Percentiles rank a stretch among this genome's conserved stretches.
Conservation (phyloP, 1,140 invertebrate species). For the Elymnias hypermnestra region DNA sequence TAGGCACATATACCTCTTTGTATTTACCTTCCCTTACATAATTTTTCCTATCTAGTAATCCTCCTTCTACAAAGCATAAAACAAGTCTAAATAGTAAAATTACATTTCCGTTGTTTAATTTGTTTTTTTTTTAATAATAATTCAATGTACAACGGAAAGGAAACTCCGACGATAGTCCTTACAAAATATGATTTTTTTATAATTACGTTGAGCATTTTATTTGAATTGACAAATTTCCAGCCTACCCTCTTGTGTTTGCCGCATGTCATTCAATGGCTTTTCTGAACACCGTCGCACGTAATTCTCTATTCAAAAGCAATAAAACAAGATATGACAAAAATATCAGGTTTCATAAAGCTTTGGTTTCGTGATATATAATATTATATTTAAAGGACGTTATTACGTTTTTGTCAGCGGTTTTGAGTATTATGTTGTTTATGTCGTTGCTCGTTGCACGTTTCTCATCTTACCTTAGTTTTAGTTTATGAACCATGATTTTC, state of each 20-base stretch:
- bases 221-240: conserved; percentile 22
- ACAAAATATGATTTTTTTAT: conserved; percentile 10
- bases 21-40: too few relatives aligned
- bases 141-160: neutral
- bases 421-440: conserved; percentile 32
- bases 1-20: too few relatives aligned
- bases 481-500: too few relatives aligned
- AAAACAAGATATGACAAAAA: conserved; percentile 75
- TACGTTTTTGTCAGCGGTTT: conserved; percentile 56
- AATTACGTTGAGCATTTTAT: conserved; percentile 12
- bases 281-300: conserved; percentile 37
- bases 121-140: too few relatives aligned
- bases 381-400: conserved; percentile 70
- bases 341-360: conserved; percentile 74
- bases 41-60: too few relatives aligned
- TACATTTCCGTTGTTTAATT: too few relatives aligned
- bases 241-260: conserved; percentile 33
- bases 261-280: conserved; percentile 39
- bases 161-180: neutral
- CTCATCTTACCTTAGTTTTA: conserved; percentile 17
- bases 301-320: conserved; percentile 63
- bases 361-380: conserved; percentile 71
- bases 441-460: conserved; percentile 29
- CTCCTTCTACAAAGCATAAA: too few relatives aligned
- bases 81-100: too few relatives aligned